Evolutionary conservation across 1,140 invertebrate genomes (phyloP).

Genomic region (Aphelenchoides avenae): DNA sequence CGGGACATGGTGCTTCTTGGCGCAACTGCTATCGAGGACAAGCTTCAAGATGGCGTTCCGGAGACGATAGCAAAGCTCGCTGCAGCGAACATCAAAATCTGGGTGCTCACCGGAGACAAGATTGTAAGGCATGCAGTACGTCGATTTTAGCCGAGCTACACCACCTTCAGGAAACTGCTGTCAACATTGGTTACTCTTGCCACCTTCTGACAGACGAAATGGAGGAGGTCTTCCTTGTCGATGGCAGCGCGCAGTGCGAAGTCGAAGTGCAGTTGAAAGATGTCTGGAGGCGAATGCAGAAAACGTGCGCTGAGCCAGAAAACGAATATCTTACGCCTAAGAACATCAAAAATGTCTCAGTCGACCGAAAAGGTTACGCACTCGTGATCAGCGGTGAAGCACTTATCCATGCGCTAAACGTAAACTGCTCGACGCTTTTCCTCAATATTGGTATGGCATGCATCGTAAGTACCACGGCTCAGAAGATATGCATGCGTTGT

Average conservation of each 20-base stretch:
- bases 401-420: slow-evolving; percentile 81
- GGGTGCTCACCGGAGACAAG: slow-evolving; percentile 98
- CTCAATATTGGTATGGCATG: slow-evolving; percentile 68
- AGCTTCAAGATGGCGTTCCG: slow-evolving; percentile 95
- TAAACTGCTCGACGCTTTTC: slow-evolving; percentile 77
- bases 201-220: slow-evolving; percentile 93
- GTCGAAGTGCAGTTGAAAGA: slow-evolving; percentile 57
- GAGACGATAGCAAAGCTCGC: slow-evolving; percentile 89
- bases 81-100: slow-evolving; percentile 92
- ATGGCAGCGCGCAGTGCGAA: slow-evolving; percentile 54
- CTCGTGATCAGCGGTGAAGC: slow-evolving; percentile 96
- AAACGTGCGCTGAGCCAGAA: slow-evolving; percentile 3
- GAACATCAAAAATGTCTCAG: no score
- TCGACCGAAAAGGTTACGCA: slow-evolving; percentile 71
- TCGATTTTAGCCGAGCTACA: no score
- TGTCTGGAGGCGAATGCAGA: slow-evolving; percentile 53
- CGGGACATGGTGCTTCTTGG: slow-evolving; percentile 80
- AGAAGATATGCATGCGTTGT: no score
- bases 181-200: slow-evolving; percentile 98
- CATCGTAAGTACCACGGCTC: slow-evolving; percentile 64
- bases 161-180: slow-evolving; percentile 78
- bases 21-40: slow-evolving; percentile 96
- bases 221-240: slow-evolving; percentile 68
- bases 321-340: no score
- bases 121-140: slow-evolving; percentile 32